phyloP scores from a whole-genome alignment of 1,140 invertebrate genomes.

The Drosophila neocordata region DNA sequence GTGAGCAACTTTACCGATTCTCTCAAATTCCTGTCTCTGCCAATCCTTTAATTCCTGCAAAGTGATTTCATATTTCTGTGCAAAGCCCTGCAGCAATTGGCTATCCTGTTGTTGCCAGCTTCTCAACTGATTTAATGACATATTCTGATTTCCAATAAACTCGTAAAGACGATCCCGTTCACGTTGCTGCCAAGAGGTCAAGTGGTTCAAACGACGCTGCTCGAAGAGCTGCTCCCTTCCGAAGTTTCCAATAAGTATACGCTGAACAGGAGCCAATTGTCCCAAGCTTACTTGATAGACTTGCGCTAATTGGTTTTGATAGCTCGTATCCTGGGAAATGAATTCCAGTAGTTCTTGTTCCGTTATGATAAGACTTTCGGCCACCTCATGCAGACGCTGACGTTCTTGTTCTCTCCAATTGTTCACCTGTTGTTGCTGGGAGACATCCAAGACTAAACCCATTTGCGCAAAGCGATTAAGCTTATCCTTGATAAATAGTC shows the following conservation, averaged over 20 bases:
- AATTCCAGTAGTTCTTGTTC: slow-evolving; percentile 63
- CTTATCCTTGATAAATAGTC: slow-evolving; percentile 55
- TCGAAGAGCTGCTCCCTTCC: slow-evolving; percentile 54
- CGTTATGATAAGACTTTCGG: slow-evolving; percentile 57
- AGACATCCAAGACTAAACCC: slow-evolving; percentile 49
- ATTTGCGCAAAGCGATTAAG: slow-evolving; percentile 52
- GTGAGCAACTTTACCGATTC: slow-evolving; percentile 57
- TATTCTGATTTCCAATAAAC: slow-evolving; percentile 73
- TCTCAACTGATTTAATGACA: slow-evolving; percentile 56
- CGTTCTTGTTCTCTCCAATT: slow-evolving; percentile 69
- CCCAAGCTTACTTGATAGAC: slow-evolving; percentile 52
- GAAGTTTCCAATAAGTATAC: slow-evolving; percentile 51
- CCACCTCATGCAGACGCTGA: slow-evolving; percentile 58
- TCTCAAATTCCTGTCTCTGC: slow-evolving; percentile 68
- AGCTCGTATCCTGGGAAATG: slow-evolving; percentile 54
- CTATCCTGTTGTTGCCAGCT: slow-evolving; percentile 73
- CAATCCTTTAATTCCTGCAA: slow-evolving; percentile 66
- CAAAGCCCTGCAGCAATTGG: slow-evolving; percentile 45
- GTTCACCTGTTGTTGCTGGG: slow-evolving; percentile 16
- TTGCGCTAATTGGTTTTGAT: slow-evolving; percentile 56
- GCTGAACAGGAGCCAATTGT: slow-evolving; percentile 65
- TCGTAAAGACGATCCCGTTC: slow-evolving; percentile 78
- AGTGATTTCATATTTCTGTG: slow-evolving; percentile 55
- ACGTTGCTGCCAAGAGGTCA: slow-evolving; percentile 66
- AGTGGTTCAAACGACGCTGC: slow-evolving; percentile 46